phyloP scores from a whole-genome alignment of 2,113 vertebrate genomes.

The Poicephalus gulielmi region DNA sequence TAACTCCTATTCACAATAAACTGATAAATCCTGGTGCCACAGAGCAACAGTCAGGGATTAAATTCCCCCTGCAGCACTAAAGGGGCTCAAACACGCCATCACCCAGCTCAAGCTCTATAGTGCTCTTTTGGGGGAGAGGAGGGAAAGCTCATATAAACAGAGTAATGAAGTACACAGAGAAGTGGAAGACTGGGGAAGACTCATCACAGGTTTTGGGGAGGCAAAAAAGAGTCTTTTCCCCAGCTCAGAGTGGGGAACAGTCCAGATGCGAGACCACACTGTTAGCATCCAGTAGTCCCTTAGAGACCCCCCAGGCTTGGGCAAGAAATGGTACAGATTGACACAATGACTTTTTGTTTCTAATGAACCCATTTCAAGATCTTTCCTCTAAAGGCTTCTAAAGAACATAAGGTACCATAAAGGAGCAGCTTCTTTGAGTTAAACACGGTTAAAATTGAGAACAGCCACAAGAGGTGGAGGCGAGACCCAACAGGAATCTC shows the following conservation, averaged over 20 bases:
- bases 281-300: neutral
- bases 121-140: neutral
- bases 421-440: neutral
- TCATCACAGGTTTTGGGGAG: neutral
- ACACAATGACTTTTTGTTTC: neutral
- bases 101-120: neutral
- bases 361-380: neutral
- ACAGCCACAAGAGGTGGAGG: neutral
- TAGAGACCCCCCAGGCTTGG: neutral
- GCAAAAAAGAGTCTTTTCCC: neutral
- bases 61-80: neutral
- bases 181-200: neutral
- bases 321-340: neutral
- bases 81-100: neutral
- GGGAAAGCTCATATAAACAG: neutral
- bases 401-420: neutral
- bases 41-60: neutral
- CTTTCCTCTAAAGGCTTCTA: neutral
- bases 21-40: neutral
- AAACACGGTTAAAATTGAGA: neutral
- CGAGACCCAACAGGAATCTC: neutral
- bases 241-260: neutral
- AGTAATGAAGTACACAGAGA: neutral
- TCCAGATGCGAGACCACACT: neutral
- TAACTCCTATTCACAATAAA: neutral